phyloP scores from a whole-genome alignment of 2,797 vertebrate species.

The Sebastes dallii region DNA sequence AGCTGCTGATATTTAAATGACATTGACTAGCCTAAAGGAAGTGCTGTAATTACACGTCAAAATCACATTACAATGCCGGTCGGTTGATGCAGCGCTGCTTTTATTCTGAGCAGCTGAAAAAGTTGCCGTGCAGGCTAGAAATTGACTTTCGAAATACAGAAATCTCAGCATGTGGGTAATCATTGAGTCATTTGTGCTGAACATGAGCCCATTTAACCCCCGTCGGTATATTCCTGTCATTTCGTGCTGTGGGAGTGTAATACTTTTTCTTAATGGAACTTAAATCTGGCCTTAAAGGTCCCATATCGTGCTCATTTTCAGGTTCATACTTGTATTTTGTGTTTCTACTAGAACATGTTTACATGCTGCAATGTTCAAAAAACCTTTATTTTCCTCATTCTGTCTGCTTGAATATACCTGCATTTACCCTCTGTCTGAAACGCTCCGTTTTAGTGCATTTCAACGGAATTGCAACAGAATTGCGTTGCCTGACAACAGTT shows the following conservation, averaged over 20 bases:
- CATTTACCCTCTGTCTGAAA: too few species aligned
- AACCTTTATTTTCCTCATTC: too few species aligned
- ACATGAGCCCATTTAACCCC: conserved; percentile 43
- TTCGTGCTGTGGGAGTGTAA: conserved; percentile 10
- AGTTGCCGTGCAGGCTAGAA: neutral
- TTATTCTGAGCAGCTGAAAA: neutral
- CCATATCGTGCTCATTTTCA: too few species aligned
- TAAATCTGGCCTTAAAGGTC: neutral
- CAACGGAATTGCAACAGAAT: too few species aligned
- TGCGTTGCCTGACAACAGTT: too few species aligned
- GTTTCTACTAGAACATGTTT: too few species aligned
- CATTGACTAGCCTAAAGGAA: neutral
- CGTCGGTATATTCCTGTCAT: conserved; percentile 28
- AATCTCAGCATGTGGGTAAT: conserved; percentile 52
- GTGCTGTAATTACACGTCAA: conserved; percentile 1
- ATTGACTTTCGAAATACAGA: conserved; percentile 16
- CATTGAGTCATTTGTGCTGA: conserved; percentile 43
- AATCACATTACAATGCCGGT: neutral
- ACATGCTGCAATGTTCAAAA: too few species aligned
- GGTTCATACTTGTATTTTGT: too few species aligned
- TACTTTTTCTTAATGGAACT: conserved; percentile 32
- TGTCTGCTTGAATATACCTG: too few species aligned
- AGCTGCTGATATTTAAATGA: conserved; percentile 2
- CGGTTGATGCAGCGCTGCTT: conserved; percentile 3
- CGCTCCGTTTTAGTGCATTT: too few species aligned